phyloP scores from a whole-genome alignment of 2,797 vertebrate genomes.

The Phataginus tetradactyla region DNA sequence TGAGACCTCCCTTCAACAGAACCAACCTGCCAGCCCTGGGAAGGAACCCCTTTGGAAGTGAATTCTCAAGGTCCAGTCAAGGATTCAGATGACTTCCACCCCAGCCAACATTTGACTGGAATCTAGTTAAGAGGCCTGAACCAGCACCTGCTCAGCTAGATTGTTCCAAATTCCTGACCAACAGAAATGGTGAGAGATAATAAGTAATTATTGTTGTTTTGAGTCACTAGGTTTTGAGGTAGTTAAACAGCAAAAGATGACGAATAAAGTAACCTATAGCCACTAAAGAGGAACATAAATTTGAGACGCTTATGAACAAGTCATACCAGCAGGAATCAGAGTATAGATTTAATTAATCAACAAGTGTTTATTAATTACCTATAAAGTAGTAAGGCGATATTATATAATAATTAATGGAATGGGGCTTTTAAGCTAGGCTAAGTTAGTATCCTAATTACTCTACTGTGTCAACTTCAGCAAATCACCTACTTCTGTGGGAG shows the following conservation, averaged over 20 bases:
- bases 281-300: neutral
- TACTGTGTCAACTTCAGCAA: neutral
- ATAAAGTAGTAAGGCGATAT: neutral
- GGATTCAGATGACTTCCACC: neutral
- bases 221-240: neutral
- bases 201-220: neutral
- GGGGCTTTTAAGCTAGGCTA: neutral
- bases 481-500: neutral
- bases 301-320: neutral
- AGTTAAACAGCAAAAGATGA: neutral
- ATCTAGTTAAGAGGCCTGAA: neutral
- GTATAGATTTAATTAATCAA: neutral
- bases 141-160: neutral
- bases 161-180: neutral
- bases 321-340: neutral
- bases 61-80: neutral
- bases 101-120: neutral
- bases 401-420: neutral
- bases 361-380: neutral
- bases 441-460: neutral
- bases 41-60: neutral
- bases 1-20: neutral
- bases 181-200: neutral
- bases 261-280: neutral
- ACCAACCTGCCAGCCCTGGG: neutral